Evolutionary conservation across 2,888 invertebrate species (phyloP), one percentile per base, ranked within the genome.

Genomic region (Pammene fasciana): DNA sequence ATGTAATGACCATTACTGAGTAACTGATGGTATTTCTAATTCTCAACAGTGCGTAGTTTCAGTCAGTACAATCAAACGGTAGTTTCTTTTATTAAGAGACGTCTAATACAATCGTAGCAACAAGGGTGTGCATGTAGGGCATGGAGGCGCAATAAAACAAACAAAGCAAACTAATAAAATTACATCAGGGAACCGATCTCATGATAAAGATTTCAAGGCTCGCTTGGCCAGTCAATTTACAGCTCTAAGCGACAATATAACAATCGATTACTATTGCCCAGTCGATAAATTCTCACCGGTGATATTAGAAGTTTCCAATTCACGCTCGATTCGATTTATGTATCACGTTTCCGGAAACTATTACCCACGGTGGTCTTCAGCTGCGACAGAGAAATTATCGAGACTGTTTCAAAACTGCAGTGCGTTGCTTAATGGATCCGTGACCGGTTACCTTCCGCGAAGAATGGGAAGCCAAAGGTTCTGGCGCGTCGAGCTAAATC

Each of bases 311-410:
- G 78, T 76, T 79, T 82, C 79, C 79, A 78, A 82, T 82, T 82
- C 80, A 75, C 80, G 81, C 78, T 81, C 79, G 75, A 79, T 82
- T 84, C 82, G 83, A 86, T 87, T 88, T 86, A 87, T 86, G 82
- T 79, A 80, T 84, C 85, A 84, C 81, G 84, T 82, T 72, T 77
- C 79, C 80, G 85, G 87, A 86, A 87, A 86, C 82, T 82, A 84
- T 86, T 85, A 87, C 79, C 76, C 50, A 56, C 64, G 73, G 73
- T 75, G 76, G 77, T 80, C 75, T 78, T 79, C 80, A 78, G 75
- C 75, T 82, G 82, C 79, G 84, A 84, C 82, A 83, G 80, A 76
- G 77, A 81, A 82, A 84, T 84, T 84, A 84, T 84, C 82, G 82
- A 75, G 76, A 78, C 74, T 76, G 79, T 81, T 79, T 77, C 75